Conservation (phyloP, 2,113 vertebrate species). For the Andinoacara biseriatus region DNA sequence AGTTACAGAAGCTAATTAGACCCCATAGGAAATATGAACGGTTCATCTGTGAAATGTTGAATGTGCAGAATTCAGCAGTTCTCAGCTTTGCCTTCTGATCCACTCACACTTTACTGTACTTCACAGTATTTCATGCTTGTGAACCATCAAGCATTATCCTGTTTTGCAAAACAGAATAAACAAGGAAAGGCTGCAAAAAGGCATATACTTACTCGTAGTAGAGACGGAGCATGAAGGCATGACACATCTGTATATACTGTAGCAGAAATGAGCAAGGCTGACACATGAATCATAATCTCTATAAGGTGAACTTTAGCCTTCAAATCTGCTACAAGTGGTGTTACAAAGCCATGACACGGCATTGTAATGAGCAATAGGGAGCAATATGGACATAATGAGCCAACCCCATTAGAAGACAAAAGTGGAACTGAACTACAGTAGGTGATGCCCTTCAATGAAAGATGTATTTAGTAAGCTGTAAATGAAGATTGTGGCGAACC, state of each 20-base stretch:
- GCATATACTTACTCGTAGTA: background rate
- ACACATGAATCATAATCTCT: slow-evolving; percentile 28
- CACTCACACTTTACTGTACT: background rate
- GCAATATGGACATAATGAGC: too few species aligned
- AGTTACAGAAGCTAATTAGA: background rate
- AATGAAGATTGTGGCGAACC: too few species aligned
- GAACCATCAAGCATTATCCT: slow-evolving; percentile 30
- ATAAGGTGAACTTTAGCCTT: background rate
- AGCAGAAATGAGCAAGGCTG: slow-evolving; percentile 26
- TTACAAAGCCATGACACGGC: background rate
- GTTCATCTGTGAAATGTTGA: background rate
- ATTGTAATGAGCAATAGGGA: background rate
- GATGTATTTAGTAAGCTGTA: too few species aligned
- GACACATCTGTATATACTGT: background rate
- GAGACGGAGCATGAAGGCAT: slow-evolving; percentile 4
- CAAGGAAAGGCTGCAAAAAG: slow-evolving; percentile 2
- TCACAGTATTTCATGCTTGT: slow-evolving; percentile 30
- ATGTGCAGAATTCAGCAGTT: slow-evolving; percentile 11
- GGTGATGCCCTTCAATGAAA: too few species aligned
- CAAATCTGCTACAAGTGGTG: background rate
- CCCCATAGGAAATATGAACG: background rate
- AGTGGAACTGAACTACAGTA: too few species aligned
- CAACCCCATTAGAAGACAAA: too few species aligned
- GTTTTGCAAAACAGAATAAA: slow-evolving; percentile 21
- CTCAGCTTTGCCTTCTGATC: slow-evolving; percentile 7